Conservation (phyloP, 2,888 invertebrate species). For the Suillia variegata region DNA sequence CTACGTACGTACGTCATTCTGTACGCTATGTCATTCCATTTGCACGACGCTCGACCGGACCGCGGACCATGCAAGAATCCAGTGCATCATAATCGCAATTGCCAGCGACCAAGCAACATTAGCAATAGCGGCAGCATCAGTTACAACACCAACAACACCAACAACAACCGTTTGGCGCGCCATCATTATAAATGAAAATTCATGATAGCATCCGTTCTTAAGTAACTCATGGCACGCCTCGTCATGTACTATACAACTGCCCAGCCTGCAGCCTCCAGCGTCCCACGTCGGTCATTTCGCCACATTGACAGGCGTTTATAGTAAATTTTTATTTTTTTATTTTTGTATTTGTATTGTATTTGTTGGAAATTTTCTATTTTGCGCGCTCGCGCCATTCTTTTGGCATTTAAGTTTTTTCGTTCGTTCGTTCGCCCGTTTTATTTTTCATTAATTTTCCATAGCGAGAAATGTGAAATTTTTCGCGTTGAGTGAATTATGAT, state of each 20-base stretch:
- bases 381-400: constrained; percentile 8
- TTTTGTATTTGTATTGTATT: no score
- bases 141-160: not conserved
- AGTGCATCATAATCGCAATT: not conserved
- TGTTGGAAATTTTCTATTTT: constrained; percentile 14
- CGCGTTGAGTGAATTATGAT: constrained; percentile 33
- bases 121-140: not conserved
- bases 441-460: constrained; percentile 13
- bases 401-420: constrained; percentile 13
- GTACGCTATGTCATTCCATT: not conserved
- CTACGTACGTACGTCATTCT: no score
- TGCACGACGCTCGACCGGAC: not conserved
- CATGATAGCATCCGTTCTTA: not conserved
- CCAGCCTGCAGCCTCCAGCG: no score
- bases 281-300: no score
- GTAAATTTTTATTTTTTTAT: no score
- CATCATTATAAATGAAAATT: not conserved
- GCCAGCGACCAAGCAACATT: not conserved
- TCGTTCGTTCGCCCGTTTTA: constrained; percentile 3
- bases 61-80: not conserved
- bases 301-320: no score
- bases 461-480: constrained; percentile 12
- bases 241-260: no score
- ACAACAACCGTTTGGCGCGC: not conserved
- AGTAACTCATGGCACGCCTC: no score